Base-by-base conservation (phyloP, 1,140 invertebrate species). In the Planococcus citri region DNA sequence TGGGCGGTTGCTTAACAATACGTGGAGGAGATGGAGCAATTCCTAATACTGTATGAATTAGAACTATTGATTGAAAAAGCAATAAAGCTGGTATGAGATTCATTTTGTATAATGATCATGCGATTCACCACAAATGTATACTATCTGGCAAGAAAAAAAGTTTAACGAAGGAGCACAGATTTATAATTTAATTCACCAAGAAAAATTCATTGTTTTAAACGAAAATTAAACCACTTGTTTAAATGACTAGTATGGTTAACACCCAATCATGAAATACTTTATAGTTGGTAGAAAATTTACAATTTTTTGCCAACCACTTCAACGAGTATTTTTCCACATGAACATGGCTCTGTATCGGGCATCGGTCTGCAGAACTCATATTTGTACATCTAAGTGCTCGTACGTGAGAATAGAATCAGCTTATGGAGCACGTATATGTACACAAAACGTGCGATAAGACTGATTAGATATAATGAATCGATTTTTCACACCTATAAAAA, bases 1-100 rank as follows among this genome's bases (percentile, higher is more conserved):
- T 87, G 37, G 90, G 89, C 27, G 93, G 92, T 79, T 95, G 92
- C 80, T 94, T 95, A 58, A 88, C 86, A 76, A 96, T 94, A 77
- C 86, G 81, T 69, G 93, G 90, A 73, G 93, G 90, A 69, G 89
- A 91, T 78, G 90, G 89, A 77, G 88, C 89, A n/a, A 51, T 51
- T 51, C 41, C 41, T 9, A 51, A 51, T 9, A 51, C 41, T 17
- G 6, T 51, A 51, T 51, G 6, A 3, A 51, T 51, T 2, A n/a
- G 2, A 9, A 51, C 17, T 9, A 51, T 17, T 3, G 41, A 14
- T 9, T 9, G 17, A 17, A 20, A 17, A 17, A 51, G 41, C n/a
- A n/a, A 9, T 9, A 51, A 51, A 51, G n/a, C 17, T 51, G n/a
- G 17, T 51, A 17, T 51, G 4, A 51, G 2, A 51, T 51, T 51